Evolutionary conservation across 2,888 invertebrate genomes (phyloP).

Genomic region (Cantharis rufa): DNA sequence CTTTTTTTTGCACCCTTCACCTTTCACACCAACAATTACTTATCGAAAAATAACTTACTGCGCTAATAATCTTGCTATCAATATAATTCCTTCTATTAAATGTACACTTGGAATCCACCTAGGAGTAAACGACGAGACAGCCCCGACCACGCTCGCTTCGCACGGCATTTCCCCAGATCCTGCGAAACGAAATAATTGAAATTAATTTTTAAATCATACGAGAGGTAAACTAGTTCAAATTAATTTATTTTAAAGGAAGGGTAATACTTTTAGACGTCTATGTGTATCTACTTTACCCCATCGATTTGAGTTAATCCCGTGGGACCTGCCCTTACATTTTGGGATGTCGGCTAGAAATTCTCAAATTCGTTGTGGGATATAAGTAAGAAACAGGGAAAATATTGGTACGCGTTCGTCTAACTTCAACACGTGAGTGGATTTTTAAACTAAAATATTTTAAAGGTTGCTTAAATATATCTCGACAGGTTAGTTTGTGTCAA

Average conservation of each 20-base stretch:
- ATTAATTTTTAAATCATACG: not conserved
- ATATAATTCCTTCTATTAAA: constrained; percentile 32
- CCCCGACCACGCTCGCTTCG: constrained; percentile 43
- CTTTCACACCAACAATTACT: not conserved
- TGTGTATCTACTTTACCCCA: constrained; percentile 18
- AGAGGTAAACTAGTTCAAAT: not conserved
- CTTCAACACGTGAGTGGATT: constrained; percentile 24
- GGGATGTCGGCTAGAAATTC: constrained; percentile 20
- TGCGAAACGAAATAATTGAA: constrained; percentile 37
- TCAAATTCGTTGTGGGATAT: constrained; percentile 13
- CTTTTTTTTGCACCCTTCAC: not conserved
- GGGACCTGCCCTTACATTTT: constrained; percentile 21
- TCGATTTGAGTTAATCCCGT: constrained; percentile 17
- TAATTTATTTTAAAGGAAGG: not conserved
- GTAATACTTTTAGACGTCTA: constrained; percentile 5
- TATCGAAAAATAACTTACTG: constrained; percentile 35
- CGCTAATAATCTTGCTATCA: constrained; percentile 39
- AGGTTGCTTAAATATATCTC: constrained; percentile 18
- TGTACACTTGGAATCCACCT: constrained; percentile 13
- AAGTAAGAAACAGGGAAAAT: constrained; percentile 19
- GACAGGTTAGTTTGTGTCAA: constrained; percentile 3
- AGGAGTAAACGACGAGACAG: constrained; percentile 34
- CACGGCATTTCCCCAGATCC: constrained; percentile 52
- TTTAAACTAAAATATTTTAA: constrained; percentile 18
- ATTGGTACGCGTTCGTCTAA: constrained; percentile 21